Evolutionary conservation across 2,888 invertebrate genomes (phyloP), one percentile per base, ranked within the genome.

Genomic region (Seira ritae): DNA sequence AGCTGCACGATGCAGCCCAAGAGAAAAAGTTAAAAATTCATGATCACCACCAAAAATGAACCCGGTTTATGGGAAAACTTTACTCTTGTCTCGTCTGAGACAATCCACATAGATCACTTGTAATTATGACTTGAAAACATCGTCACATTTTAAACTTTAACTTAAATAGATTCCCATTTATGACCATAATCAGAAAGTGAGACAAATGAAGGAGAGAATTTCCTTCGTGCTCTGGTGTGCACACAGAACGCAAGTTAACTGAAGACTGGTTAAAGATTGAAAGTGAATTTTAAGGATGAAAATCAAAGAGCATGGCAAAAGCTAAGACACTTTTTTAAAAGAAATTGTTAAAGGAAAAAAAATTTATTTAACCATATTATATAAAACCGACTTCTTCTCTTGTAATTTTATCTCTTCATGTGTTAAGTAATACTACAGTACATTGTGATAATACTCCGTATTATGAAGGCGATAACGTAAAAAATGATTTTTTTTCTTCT

Each of bases 231-330:
- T 55, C 55, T 55, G 31, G 2, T 80, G 83, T 80, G 80, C 76
- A 84, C 73, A 74, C 75, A 37, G 78, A 71, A 80, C 78, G 85
- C 84, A 77, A 74, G 84, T 84, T 87, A 60, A 78, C 74, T 80
- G 79, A 69, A 86, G 85, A 87, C 87, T 87, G 85, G 71, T 80
- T 85, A 76, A 67, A 78, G 50, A 23, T 83, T 37, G 80, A 84
- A 84, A 85, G 85, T 86, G 79, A 85, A 84, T 84, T 84, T 84
- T 72, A 72, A 71, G 72, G 82, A 84, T 81, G 80, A 84, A 86
- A 86, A 85, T 85, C 85, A 84, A 84, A 80, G 79, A 84, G 83
- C 85, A 85, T 82, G 62, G 79, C 82, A 76, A 78, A 60, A 20
- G 55, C 55, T 31, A 24, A 55, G 55, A 55, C 55, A 55, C n/a